Base-by-base conservation (phyloP, 2,113 vertebrate genomes). In the Irena cyanogastra region DNA sequence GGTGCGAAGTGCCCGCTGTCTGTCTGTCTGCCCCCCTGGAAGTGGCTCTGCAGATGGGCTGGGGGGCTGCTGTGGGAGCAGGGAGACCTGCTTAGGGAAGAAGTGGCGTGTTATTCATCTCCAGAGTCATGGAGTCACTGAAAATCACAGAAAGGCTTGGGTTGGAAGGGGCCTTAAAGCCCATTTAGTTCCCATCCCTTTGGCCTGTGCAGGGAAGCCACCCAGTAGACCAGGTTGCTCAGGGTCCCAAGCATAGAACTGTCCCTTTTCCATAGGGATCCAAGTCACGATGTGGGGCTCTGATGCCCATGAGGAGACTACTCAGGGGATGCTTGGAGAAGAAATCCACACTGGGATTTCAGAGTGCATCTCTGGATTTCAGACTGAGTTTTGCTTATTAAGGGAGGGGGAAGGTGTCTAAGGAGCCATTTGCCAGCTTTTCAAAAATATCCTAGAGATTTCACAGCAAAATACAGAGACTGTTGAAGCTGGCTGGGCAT, bases 1-100 rank as follows among this genome's bases (percentile, higher is more conserved):
- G 98, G 98, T 98, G 98, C 30, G 96, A 98, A 98, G 93, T 87
- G 93, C 95, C 85, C 37, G 83, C 87, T 96, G 96, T 95, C 92
- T 96, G 41, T 41, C 41, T 41, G 95, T 69, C 95, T 89, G 87
- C 49, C 84, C 83, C 88, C 20, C 27, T 39, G 70, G 72, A 95
- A 76, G 78, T 3, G 6, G 80, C 75, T 24, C 69, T 69, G 64
- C 35, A 14, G 26, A 42, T 30, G 63, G 68, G 20, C 60, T 80
- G 81, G 75, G 71, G 78, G 37, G 16, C 41, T 28, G 47, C 14
- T 6, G 0, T n/a, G 17, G n/a, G 37, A 35, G 19, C 24, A 47
- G n/a, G 56, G 59, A 21, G 47, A 24, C 13, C 19, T 61, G 60
- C 26, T 24, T 42, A 10, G 33, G 52, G 41, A 17, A 53, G 53